phyloP scores from a whole-genome alignment of 2,888 invertebrate species.

The Biston betularia region DNA sequence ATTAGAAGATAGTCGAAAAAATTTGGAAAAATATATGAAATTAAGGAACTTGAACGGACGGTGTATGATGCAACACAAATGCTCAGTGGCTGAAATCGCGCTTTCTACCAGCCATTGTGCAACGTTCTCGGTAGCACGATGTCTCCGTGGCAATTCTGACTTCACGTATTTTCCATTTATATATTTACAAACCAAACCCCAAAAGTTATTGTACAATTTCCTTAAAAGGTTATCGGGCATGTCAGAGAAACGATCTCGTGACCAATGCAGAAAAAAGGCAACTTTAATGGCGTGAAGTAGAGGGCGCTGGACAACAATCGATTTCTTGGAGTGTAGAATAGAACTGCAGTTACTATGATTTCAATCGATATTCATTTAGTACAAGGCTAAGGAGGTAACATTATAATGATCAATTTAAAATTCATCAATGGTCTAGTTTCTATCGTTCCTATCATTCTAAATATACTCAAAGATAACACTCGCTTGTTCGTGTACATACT shows the following conservation, averaged over 20 bases:
- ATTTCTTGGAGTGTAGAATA: slow-evolving; percentile 15
- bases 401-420: slow-evolving; percentile 21
- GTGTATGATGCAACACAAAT: slow-evolving; percentile 69
- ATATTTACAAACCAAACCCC: slow-evolving; percentile 27
- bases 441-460: background rate
- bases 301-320: slow-evolving; percentile 22
- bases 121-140: slow-evolving; percentile 64
- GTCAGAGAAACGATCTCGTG: slow-evolving; percentile 30
- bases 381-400: slow-evolving; percentile 8
- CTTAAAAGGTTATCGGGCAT: slow-evolving; percentile 40
- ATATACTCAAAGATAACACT: slow-evolving; percentile 4
- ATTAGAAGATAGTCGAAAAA: slow-evolving; percentile 23
- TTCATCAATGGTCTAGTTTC: slow-evolving; percentile 18
- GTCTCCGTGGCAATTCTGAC: slow-evolving; percentile 57
- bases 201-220: slow-evolving; percentile 34
- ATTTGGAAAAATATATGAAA: slow-evolving; percentile 26
- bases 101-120: slow-evolving; percentile 75
- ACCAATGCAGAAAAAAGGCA: slow-evolving; percentile 35
- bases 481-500: background rate
- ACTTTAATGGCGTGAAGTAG: slow-evolving; percentile 13
- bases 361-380: slow-evolving; percentile 13
- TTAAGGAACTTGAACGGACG: slow-evolving; percentile 44
- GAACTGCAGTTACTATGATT: slow-evolving; percentile 6
- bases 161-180: slow-evolving; percentile 50
- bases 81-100: slow-evolving; percentile 69